phyloP scores from a whole-genome alignment of 2,797 vertebrate genomes.

The Pipistrellus pygmaeus region DNA sequence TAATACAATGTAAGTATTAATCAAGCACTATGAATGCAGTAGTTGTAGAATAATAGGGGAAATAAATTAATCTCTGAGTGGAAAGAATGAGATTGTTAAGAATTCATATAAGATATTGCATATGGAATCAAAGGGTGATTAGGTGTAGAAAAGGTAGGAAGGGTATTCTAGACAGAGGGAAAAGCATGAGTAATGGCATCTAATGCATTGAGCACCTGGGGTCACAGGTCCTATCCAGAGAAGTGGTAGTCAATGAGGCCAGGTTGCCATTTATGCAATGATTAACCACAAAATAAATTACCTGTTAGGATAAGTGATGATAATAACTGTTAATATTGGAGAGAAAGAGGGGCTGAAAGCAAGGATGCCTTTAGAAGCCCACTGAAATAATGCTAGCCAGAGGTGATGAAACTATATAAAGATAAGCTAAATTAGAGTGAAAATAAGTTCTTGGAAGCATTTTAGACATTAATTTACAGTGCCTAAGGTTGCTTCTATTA shows the following conservation, averaged over 20 bases:
- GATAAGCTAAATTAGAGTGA: not conserved
- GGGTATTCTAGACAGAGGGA: not conserved
- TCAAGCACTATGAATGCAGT: not conserved
- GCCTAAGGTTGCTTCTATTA: not conserved
- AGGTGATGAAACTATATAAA: not conserved
- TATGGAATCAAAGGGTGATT: not conserved
- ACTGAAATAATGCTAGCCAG: not conserved
- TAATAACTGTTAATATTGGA: not conserved
- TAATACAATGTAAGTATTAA: not conserved
- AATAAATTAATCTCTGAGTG: not conserved
- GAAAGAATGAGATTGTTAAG: not conserved
- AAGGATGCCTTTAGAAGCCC: not conserved
- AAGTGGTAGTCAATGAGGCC: not conserved
- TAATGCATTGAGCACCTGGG: not conserved
- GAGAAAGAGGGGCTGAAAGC: not conserved
- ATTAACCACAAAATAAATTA: not conserved
- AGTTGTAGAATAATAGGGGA: not conserved
- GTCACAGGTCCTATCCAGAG: not conserved
- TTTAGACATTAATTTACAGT: not conserved
- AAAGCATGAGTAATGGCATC: not conserved
- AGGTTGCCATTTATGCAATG: not conserved
- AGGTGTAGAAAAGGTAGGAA: not conserved
- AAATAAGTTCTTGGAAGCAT: not conserved
- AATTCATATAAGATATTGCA: not conserved
- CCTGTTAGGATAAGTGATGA: not conserved